Evolutionary conservation across 2,797 vertebrate species (phyloP), one percentile per base, ranked within the genome.

Genomic region (Cetoscarus ocellatus): DNA sequence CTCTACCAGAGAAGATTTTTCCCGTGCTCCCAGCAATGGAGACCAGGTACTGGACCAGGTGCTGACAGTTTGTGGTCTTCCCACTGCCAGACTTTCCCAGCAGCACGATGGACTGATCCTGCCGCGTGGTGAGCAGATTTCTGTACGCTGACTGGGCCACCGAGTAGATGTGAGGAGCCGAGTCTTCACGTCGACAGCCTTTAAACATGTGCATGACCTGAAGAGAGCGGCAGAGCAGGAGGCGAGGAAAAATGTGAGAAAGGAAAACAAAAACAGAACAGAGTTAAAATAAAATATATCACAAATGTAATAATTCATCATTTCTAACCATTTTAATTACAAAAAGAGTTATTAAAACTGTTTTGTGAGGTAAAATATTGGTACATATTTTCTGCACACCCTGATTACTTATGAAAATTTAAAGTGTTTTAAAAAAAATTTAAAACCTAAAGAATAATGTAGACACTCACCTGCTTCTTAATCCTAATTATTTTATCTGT

Each of bases 201-300:
- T 99, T 99, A 88, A 99, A 99, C 98, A 99, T 99, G 93, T 99
- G 97, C 96, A 99, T 99, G 83, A 99, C 98, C 98, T 99, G 85
- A 63, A 13, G 50, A 35, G 0, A 8, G 0, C 7, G 5, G 49
- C 2, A 17, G 7, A n/a, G 3, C 2, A 17, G 45, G 15, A 19
- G n/a, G 10, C n/a, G 11, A 18, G 8, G 10, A 12, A 1, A 3
- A 38, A 13, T 48, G n/a, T 9, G 34, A 17, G 14, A 2, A 12
- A 34, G 38, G 44, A 4, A 10, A 15, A 54, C 19, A 45, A 43
- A 7, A 7, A 62, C n/a, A 11, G 10, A 18, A 18, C 11, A 17
- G n/a, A n/a, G 10, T 2, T 1, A 6, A n/a, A n/a, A 3, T 39
- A 5, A 1, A 11, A 43, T 12, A 12, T 11, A 27, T 27, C 27